Conservation (phyloP, 1,140 invertebrate genomes). For the Drosophila elegans region DNA sequence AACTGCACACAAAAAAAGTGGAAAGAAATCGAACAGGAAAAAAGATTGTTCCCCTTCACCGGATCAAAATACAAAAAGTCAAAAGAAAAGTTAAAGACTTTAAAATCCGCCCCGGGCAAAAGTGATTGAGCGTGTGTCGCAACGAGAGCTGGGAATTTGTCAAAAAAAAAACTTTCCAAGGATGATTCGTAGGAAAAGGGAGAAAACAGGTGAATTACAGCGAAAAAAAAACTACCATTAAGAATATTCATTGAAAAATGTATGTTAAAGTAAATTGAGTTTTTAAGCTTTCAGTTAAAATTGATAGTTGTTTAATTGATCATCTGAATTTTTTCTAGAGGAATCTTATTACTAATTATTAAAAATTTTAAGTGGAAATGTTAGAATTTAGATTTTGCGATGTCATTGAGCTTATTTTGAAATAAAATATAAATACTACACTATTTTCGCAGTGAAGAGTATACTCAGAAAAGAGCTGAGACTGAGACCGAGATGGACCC, state of each 20-base stretch:
- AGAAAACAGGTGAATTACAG: constrained; percentile 57
- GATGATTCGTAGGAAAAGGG: constrained; percentile 34
- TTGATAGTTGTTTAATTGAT: too few relatives aligned
- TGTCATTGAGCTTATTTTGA: too few relatives aligned
- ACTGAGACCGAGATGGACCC: constrained; percentile 15
- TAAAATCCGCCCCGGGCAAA: constrained; percentile 71
- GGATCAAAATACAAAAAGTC: constrained; percentile 69
- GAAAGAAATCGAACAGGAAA: constrained; percentile 33
- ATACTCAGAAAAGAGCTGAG: background rate
- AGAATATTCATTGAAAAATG: too few relatives aligned
- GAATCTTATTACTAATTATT: too few relatives aligned
- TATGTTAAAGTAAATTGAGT: too few relatives aligned
- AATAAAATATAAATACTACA: too few relatives aligned
- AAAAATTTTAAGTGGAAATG: too few relatives aligned
- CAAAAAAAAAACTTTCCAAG: constrained; percentile 50
- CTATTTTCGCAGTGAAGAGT: constrained; percentile 4
- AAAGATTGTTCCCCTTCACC: constrained; percentile 38
- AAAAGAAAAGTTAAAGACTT: constrained; percentile 83
- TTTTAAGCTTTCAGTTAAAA: too few relatives aligned
- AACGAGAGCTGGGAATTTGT: constrained; percentile 56
- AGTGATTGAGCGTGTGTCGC: constrained; percentile 75
- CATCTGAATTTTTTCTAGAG: too few relatives aligned
- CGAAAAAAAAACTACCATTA: background rate
- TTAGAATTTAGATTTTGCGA: too few relatives aligned
- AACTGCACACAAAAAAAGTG: constrained; percentile 38